Evolutionary conservation across 2,888 invertebrate species (phyloP), one percentile per base, ranked within the genome.

Genomic region (Drosophila ustulata): DNA sequence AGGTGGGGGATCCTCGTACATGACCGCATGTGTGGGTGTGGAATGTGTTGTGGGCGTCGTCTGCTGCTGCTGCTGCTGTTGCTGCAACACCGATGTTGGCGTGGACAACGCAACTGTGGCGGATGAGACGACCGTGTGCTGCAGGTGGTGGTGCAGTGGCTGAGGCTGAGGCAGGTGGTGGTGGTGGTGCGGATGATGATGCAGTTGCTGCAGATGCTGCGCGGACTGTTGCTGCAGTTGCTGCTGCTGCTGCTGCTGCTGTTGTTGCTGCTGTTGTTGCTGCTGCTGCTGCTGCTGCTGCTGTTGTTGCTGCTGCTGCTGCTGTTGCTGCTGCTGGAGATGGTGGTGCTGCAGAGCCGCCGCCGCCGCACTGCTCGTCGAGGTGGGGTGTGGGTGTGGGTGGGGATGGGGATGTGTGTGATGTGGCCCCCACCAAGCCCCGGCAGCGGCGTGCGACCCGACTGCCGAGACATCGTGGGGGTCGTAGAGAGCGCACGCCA

Each of bases 11-110:
- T 93, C 92, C 91, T 93, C 93, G 92, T 94, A 94, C 94, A 94
- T 93, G 93, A 94, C 94, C 92, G 94, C 92, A 87, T 91, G 91
- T 89, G 92, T 92, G 91, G 94, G 92, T 90, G 93, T 93, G 92
- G 92, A 93, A 93, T 92, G 93, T 91, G 93, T 93, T 92, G 93
- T 91, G 55, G 91, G 92, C 69, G 91, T 90, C 92, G 93, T 93
- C 93, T 93, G 82, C 37, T 86, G 82, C 25, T 79, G 82, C 25
- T 79, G 77, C 13, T 81, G 80, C 11, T 82, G 78, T 9, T 78
- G 78, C 66, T 89, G 86, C 39, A 89, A 71, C 57, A 85, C 78
- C 25, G 89, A 78, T 25, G 83, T 52, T 61, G 86, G 79, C 69
- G 90, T 76, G 71, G 80, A 79, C 68, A 86, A 59, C 72, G 88